Evolutionary conservation across 2,888 invertebrate species (phyloP).

Genomic region (Capitulum mitella): DNA sequence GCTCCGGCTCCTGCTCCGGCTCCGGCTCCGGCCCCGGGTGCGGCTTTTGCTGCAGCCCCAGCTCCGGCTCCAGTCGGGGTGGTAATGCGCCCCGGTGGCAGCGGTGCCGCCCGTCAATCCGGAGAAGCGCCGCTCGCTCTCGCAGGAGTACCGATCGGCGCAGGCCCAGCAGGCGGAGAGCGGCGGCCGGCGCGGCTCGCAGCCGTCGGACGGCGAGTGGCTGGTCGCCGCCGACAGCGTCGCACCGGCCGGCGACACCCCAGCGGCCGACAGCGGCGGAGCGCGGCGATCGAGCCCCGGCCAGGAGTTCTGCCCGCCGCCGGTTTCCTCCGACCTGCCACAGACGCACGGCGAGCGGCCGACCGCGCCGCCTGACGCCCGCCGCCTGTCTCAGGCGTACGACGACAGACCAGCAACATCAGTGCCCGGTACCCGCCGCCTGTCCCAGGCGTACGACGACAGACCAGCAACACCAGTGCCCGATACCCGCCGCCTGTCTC

Average conservation of each 20-base stretch:
- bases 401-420: no score
- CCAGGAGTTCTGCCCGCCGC: not conserved
- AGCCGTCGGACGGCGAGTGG: not conserved
- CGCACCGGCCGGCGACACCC: not conserved
- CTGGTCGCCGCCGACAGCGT: not conserved
- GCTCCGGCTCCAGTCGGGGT: not conserved
- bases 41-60: not conserved
- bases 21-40: not conserved
- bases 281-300: not conserved
- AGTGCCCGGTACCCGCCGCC: not conserved
- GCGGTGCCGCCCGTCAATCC: not conserved
- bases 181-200: not conserved
- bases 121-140: constrained; percentile 8
- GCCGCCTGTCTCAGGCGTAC: not conserved
- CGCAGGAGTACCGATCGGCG: constrained; percentile 1
- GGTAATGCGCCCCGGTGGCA: not conserved
- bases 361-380: not conserved
- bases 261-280: not conserved
- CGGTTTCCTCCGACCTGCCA: not conserved
- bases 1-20: not conserved
- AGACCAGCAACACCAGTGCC: not conserved
- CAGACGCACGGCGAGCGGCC: no score
- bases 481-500: not conserved
- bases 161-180: not conserved
- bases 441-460: no score